These are phyloP conservation scores for Entelurus aequoreus DNA, from an alignment of 2,113 vertebrate species.

Conservation along the genomic window DNA sequence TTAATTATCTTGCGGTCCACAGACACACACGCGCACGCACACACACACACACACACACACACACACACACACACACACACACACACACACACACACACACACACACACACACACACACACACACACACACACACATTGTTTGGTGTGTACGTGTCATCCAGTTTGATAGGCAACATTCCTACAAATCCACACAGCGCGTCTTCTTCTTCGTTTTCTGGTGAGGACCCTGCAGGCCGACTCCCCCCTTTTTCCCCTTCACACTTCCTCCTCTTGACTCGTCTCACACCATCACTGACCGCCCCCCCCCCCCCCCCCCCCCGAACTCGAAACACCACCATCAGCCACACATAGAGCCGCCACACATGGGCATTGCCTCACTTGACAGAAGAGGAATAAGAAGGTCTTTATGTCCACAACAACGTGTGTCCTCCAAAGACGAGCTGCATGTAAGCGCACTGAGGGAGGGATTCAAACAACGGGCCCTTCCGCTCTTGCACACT, in stretches of 20 bases:
- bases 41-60: conserved; percentile 1
- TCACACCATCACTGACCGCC: not conserved
- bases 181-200: conserved; percentile 1
- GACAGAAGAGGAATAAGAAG: conserved; percentile 3
- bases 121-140: not conserved
- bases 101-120: not conserved
- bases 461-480: not conserved
- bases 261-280: not conserved
- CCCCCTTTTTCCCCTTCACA: not conserved
- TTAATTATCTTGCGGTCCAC: not conserved
- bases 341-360: not conserved
- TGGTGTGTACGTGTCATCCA: not conserved
- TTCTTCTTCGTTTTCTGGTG: not conserved
- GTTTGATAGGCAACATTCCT: conserved; percentile 5
- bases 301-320: not conserved
- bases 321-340: not conserved
- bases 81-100: too few species aligned
- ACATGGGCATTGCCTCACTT: not conserved
- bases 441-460: not conserved
- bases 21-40: not conserved
- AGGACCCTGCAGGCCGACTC: not conserved
- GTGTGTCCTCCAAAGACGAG: not conserved
- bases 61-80: conserved; percentile 1
- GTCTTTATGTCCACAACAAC: not conserved
- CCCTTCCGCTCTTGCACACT: not conserved